Evolutionary conservation across 2,113 vertebrate genomes (phyloP), one percentile per base, ranked within the genome.

Genomic region (Phodopus roborovskii): DNA sequence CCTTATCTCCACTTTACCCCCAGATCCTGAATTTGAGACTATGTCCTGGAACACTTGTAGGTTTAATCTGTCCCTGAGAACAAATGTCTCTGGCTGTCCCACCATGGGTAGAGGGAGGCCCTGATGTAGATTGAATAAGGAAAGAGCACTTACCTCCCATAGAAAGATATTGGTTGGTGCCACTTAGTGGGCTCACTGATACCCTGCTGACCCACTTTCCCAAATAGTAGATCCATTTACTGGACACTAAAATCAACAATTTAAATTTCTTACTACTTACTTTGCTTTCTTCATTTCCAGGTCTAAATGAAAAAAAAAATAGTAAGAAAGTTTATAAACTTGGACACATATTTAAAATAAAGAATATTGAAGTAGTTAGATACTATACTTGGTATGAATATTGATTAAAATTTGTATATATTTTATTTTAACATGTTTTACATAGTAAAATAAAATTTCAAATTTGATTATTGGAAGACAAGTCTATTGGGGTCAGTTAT

Each of bases 381-480:
- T 39, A 7, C 2, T 75, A 9, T 79, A 42, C n/a, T 71, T 39
- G 56, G 13, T 91, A 1, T 73, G 16, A 96, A 93, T 85, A 90
- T 28, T 28, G 22, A 17, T 70, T 94, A 17, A 92, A 64, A 73
- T 71, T 50, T 39, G 74, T 94, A 70, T 73, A 36, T 11, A 84
- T 77, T 75, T 89, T 84, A 48, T 90, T 94, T 78, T 92, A 60
- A 88, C 12, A 94, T 88, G 75, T 88, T 33, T 94, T 50, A 12
- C 33, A 71, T 45, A 83, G 10, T 45, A 33, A 95, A 88, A 17
- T 81, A 58, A 71, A 60, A 81, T 62, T 91, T 92, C 33, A 60
- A 64, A 79, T 81, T 79, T 24, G 90, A 42, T 53, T 93, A 45
- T 90, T 94, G 36, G 50, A n/a, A 73, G 36, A 91, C 48, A 94